Base-by-base conservation (phyloP, 1,140 invertebrate species). In the Platyscapa corneri region DNA sequence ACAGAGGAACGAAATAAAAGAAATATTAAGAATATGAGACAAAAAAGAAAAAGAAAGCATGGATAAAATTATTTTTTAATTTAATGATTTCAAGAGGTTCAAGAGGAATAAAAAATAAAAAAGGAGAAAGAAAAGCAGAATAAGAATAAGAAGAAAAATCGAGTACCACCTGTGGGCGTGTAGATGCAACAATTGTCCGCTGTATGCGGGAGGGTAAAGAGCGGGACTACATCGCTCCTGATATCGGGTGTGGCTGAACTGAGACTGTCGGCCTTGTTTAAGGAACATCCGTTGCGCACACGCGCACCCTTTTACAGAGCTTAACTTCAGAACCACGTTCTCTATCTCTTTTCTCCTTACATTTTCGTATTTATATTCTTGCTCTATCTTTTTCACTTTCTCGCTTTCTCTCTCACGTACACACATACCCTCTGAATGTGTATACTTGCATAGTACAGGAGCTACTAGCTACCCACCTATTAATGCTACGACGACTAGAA, bases 171-270 rank as follows among this genome's bases (percentile, higher is more conserved):
- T 93, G 93, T 93, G 91, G 92, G 93, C 91, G 92, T 91, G 91
- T 91, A 92, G 93, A 93, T 93, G 92, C 92, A 93, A 93, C 93
- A 93, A 93, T 93, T 93, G 92, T 93, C 93, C 93, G 92, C 92
- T 89, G 92, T 92, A 90, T 92, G 93, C 93, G 92, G 91, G 92
- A 93, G 91, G 91, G 91, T 90, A 91, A 89, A 91, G 90, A 92
- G 90, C 91, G 90, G 91, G 92, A 93, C 92, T 93, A 93, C 92
- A 93, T 93, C 91, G 91, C 91, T 92, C 90, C 91, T 49, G 83
- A 46, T 93, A 89, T 90, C 91, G 92, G 92, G 92, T 93, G 92
- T 93, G 92, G 92, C 92, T 93, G 91, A 91, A 90, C 90, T 93
- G 91, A 91, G 92, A 93, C 92, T 93, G 91, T 86, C 83, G 88